Conservation (phyloP, 2,797 vertebrate genomes). For the Gorsachius magnificus region DNA sequence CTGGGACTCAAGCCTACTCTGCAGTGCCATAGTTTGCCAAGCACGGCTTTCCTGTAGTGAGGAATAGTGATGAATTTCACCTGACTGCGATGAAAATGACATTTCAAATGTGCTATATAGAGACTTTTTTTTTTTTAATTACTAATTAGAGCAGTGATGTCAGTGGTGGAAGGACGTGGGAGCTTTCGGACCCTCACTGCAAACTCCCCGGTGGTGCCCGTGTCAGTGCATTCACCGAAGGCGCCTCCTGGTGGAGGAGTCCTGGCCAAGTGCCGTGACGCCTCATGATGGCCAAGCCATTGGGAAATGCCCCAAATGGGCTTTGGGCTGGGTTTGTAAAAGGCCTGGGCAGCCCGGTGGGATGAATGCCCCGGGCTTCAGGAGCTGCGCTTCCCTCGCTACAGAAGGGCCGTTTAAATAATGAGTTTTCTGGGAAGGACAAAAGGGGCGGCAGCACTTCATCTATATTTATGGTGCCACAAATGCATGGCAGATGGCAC, state of each 20-base stretch:
- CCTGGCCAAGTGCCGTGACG: fast-evolving
- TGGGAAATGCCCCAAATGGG: not conserved
- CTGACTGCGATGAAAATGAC: not conserved
- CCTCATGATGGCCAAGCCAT: fast-evolving
- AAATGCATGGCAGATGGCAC: constrained; percentile 23
- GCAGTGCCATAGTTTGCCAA: not conserved
- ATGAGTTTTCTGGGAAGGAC: not conserved
- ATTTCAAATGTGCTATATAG: not conserved
- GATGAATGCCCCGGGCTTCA: fast-evolving
- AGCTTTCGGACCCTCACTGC: not conserved
- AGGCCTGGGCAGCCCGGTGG: fast-evolving
- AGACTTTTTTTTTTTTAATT: not conserved
- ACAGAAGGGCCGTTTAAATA: not conserved
- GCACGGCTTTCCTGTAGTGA: not conserved
- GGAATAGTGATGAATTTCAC: not conserved
- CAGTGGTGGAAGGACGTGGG: not conserved
- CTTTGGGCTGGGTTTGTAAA: too few species aligned
- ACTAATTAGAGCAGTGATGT: not conserved
- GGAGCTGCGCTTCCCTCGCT: not conserved
- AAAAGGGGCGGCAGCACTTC: not conserved
- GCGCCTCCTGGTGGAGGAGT: too few species aligned
- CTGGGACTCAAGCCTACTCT: not conserved
- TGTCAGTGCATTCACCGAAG: fast-evolving
- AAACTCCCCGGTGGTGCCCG: fast-evolving
- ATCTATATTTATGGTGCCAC: constrained; percentile 3